These are phyloP conservation scores for Bryconaethiops microstoma DNA, from an alignment of 2,797 vertebrate species.

Conservation along the genomic window DNA sequence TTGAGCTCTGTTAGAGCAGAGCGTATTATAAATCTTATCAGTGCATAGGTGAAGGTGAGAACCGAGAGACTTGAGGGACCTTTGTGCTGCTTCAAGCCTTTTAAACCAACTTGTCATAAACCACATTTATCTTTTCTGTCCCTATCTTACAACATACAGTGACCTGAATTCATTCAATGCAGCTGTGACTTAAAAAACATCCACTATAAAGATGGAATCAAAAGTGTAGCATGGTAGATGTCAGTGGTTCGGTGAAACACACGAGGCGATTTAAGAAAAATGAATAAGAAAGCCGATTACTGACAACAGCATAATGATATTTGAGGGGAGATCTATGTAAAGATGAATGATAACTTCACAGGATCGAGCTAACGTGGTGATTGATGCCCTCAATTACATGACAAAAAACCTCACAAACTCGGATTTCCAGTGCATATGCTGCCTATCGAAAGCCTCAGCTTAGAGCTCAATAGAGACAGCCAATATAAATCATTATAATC, in stretches of 20 bases:
- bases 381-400: constrained; percentile 25
- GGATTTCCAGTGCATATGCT: constrained; percentile 2
- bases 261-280: constrained; percentile 9
- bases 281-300: constrained; percentile 32
- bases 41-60: background rate
- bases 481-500: constrained; percentile 28
- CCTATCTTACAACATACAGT: background rate
- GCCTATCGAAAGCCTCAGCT: background rate
- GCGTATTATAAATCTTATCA: constrained; percentile 2
- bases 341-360: constrained; percentile 36
- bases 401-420: background rate
- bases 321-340: constrained; percentile 32
- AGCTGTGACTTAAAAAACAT: background rate
- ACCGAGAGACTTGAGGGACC: background rate
- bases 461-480: background rate
- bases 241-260: background rate
- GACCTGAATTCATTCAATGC: background rate
- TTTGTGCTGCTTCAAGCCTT: background rate
- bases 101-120: background rate
- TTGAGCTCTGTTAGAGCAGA: background rate
- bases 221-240: background rate
- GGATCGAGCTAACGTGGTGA: background rate
- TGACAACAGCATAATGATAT: constrained; percentile 40
- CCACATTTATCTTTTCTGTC: background rate
- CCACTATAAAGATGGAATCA: background rate